Percentiles rank a stretch among this genome's conserved stretches.
Evolutionary conservation across 2,113 vertebrate genomes (phyloP).

Genomic region (Eptesicus fuscus): DNA sequence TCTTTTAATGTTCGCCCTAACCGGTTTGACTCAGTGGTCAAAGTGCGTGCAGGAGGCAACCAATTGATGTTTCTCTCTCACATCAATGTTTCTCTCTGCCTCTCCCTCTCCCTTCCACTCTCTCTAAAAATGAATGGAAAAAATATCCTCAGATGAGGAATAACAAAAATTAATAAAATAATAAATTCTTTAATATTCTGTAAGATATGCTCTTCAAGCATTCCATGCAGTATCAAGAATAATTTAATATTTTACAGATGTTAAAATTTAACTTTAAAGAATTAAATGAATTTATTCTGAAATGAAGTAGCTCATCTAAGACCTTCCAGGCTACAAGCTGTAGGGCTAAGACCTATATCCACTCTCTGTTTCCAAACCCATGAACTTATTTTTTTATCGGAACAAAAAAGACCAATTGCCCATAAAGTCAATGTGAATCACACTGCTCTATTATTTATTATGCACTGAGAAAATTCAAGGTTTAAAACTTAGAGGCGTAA

Average conservation of each 20-base stretch:
- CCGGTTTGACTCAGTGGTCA: too few species aligned
- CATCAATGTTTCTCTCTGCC: too few species aligned
- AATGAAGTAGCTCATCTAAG: neutral
- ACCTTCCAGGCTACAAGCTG: neutral
- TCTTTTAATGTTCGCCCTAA: neutral
- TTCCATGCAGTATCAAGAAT: neutral
- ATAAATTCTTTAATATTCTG: neutral
- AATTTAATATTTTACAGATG: slow-evolving; percentile 13
- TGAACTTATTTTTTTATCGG: neutral
- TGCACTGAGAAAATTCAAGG: slow-evolving; percentile 18
- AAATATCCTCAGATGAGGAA: too few species aligned
- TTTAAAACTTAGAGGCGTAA: slow-evolving; percentile 29
- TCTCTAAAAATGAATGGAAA: too few species aligned
- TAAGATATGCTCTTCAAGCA: neutral
- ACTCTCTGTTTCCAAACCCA: neutral
- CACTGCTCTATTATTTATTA: neutral
- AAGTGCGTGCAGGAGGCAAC: too few species aligned
- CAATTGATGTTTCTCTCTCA: too few species aligned
- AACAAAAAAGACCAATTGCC: neutral
- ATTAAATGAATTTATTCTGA: slow-evolving; percentile 20
- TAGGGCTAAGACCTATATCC: neutral
- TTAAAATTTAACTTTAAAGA: neutral
- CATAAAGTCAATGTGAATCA: neutral
- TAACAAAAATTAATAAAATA: too few species aligned
- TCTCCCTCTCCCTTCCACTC: too few species aligned